A percentile compares a stretch with the other conserved stretches of the same genome.
Evolutionary conservation across 2,888 invertebrate genomes (phyloP).

Genomic region (Acanthosepion esculentum): DNA sequence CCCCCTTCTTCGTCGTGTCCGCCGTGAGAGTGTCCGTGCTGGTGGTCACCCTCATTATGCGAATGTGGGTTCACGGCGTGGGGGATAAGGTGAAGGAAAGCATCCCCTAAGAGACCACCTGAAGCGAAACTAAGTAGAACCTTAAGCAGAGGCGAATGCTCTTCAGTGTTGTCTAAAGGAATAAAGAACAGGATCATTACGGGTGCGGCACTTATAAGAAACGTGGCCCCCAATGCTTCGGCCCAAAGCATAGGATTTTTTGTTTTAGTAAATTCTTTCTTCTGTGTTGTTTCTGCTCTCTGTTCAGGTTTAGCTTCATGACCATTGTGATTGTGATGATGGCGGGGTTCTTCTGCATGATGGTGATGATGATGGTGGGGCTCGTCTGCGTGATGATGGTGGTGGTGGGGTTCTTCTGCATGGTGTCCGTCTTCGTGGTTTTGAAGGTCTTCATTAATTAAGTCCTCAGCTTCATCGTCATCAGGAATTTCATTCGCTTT

Average conservation of each 20-base stretch:
- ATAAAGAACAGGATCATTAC: constrained; percentile 94
- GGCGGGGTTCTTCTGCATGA: constrained; percentile 57
- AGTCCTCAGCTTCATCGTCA: constrained; percentile 50
- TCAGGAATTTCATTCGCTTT: constrained; percentile 41
- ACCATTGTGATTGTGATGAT: neutral
- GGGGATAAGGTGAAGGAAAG: constrained; percentile 98
- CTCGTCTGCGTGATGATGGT: constrained; percentile 71
- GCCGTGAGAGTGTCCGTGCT: constrained; percentile 67
- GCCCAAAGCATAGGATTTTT: constrained; percentile 80
- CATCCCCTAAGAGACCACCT: constrained; percentile 93
- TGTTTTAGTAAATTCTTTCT: constrained; percentile 52
- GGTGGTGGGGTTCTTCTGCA: constrained; percentile 15
- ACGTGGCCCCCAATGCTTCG: constrained; percentile 90
- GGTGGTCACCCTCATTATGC: constrained; percentile 66
- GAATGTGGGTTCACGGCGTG: constrained; percentile 84
- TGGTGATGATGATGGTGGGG: constrained; percentile 62
- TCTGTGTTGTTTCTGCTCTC: neutral
- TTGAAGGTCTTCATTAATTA: constrained; percentile 44
- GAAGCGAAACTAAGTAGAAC: constrained; percentile 78
- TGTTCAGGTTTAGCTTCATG: neutral
- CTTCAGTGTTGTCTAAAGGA: constrained; percentile 85
- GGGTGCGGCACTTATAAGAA: constrained; percentile 95
- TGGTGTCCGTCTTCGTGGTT: neutral
- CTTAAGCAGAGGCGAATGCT: constrained; percentile 90
- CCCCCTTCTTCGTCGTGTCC: constrained; percentile 54